Evolutionary conservation across 2,113 vertebrate genomes (phyloP).

Genomic region (Dicrurus megarhynchus): DNA sequence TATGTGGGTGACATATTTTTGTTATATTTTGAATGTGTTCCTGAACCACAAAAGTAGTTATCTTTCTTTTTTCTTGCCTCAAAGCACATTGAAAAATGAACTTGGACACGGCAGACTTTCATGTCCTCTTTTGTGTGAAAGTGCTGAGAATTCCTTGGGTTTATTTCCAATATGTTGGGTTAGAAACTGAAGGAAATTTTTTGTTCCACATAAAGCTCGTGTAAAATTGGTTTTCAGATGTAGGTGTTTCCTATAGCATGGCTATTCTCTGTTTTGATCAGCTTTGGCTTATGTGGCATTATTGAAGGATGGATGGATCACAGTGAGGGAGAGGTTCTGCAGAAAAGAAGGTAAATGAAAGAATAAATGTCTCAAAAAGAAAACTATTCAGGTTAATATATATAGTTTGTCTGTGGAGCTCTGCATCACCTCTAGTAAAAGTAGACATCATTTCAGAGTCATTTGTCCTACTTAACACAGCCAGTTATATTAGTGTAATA

Average conservation of each 20-base stretch:
- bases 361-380: neutral
- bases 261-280: neutral
- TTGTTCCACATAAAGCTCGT: neutral
- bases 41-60: neutral
- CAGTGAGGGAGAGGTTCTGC: neutral
- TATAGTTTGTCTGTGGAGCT: neutral
- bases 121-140: neutral
- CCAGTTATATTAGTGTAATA: neutral
- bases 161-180: neutral
- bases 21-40: neutral
- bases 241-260: neutral
- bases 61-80: neutral
- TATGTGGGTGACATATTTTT: neutral
- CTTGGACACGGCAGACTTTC: neutral
- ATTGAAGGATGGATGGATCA: neutral
- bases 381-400: neutral
- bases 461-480: constrained; percentile 13
- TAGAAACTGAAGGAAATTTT: neutral
- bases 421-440: neutral
- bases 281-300: neutral
- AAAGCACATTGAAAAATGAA: neutral
- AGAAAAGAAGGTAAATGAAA: neutral
- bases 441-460: neutral
- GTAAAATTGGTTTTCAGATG: neutral
- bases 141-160: neutral